Percentiles rank a stretch among this genome's conserved stretches.
Conservation (phyloP, 2,888 invertebrate genomes). For the Ferdinandea cuprea region DNA sequence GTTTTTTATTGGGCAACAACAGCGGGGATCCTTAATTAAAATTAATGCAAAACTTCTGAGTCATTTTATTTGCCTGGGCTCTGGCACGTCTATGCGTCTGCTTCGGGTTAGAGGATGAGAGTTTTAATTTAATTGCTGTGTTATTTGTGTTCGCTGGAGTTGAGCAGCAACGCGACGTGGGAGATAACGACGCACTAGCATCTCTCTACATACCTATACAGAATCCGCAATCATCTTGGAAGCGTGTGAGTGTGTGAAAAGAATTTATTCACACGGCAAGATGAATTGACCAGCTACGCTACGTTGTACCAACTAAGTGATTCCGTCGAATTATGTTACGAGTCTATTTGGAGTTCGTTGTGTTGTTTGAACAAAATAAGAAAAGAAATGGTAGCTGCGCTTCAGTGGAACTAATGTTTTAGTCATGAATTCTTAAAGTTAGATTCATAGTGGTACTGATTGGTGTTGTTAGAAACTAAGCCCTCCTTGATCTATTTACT, state of each 20-base stretch:
- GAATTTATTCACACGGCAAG: constrained; percentile 32
- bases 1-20: constrained; percentile 43
- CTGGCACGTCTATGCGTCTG: constrained; percentile 6
- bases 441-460: too few relatives aligned
- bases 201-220: too few relatives aligned
- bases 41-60: constrained; percentile 77
- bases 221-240: constrained; percentile 23
- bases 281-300: constrained; percentile 26
- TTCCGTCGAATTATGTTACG: constrained; percentile 30
- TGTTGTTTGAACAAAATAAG: background rate
- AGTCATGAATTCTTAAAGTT: too few relatives aligned
- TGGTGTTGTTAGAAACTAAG: too few relatives aligned
- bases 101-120: constrained; percentile 23
- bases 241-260: constrained; percentile 13
- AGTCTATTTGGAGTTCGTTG: constrained; percentile 5
- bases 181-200: constrained; percentile 70
- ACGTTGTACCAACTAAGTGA: constrained; percentile 25
- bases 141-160: constrained; percentile 70
- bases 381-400: too few relatives aligned
- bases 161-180: constrained; percentile 65
- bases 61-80: constrained; percentile 74
- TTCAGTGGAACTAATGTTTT: too few relatives aligned
- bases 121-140: constrained; percentile 74
- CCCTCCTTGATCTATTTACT: too few relatives aligned
- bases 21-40: constrained; percentile 76